Evolutionary conservation across 2,888 invertebrate species (phyloP).

Genomic region (Xylophagus ater): DNA sequence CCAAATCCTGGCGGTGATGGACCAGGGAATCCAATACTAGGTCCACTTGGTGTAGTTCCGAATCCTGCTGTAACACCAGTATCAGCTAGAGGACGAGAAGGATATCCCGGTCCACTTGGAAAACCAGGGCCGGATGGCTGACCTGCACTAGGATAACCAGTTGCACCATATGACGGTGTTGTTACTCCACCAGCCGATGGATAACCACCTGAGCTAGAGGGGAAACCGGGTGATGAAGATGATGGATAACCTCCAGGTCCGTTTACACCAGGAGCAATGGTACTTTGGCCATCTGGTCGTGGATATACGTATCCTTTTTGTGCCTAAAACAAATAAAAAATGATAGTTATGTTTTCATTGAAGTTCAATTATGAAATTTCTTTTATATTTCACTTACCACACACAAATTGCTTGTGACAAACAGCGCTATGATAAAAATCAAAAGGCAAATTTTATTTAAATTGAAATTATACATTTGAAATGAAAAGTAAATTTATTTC

Average conservation of each 20-base stretch:
- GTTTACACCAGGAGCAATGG: slow-evolving; percentile 21
- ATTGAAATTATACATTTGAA: neutral
- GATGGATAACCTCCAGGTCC: slow-evolving; percentile 14
- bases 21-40: slow-evolving; percentile 10
- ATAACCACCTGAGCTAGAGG: slow-evolving; percentile 30
- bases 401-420: slow-evolving; percentile 23
- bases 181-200: slow-evolving; percentile 18
- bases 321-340: slow-evolving; percentile 36
- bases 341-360: neutral
- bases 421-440: slow-evolving; percentile 22
- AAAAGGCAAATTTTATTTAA: slow-evolving; percentile 4
- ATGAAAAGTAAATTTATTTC: too few relatives aligned
- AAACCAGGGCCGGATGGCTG: slow-evolving; percentile 23
- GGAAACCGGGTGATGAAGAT: slow-evolving; percentile 23
- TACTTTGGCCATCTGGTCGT: slow-evolving; percentile 45
- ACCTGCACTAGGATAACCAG: slow-evolving; percentile 21
- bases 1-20: slow-evolving; percentile 5
- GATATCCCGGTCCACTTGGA: slow-evolving; percentile 22
- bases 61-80: slow-evolving; percentile 7
- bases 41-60: slow-evolving; percentile 12
- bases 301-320: slow-evolving; percentile 69
- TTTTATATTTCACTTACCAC: slow-evolving; percentile 22
- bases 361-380: slow-evolving; percentile 4
- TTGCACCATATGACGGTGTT: slow-evolving; percentile 20
- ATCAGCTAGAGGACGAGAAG: slow-evolving; percentile 15